Conservation (phyloP, 2,797 vertebrate genomes). For the Zenarchopterus dispar region DNA sequence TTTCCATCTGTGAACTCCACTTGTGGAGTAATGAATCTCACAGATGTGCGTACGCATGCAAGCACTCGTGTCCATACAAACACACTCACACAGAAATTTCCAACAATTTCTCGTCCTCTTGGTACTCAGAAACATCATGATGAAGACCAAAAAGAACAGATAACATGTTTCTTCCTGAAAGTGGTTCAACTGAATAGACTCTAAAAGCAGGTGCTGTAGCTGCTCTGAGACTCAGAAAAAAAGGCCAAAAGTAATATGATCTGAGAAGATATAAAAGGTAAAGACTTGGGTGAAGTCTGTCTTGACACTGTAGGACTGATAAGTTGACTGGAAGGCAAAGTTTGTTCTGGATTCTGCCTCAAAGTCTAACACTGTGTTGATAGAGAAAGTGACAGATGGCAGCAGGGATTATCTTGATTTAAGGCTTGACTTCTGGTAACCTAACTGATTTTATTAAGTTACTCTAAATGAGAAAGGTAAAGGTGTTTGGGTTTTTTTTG, state of each 20-base stretch:
- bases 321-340: slow-evolving; percentile 38
- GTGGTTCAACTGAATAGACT: slow-evolving; percentile 15
- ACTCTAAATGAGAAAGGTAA: too few relatives aligned
- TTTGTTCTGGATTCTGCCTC: slow-evolving; percentile 38
- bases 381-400: slow-evolving; percentile 10
- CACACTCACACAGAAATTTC: slow-evolving; percentile 27
- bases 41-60: slow-evolving; percentile 66
- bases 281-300: slow-evolving; percentile 37
- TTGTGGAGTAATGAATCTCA: slow-evolving; percentile 72
- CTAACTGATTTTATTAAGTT: too few relatives aligned
- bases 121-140: slow-evolving; percentile 46
- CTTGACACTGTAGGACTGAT: slow-evolving; percentile 36
- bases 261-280: slow-evolving; percentile 40
- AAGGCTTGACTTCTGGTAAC: too few relatives aligned
- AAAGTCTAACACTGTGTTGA: slow-evolving; percentile 13
- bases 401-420: background rate
- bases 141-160: slow-evolving; percentile 42
- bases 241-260: slow-evolving; percentile 42
- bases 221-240: slow-evolving; percentile 25
- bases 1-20: slow-evolving; percentile 76
- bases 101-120: slow-evolving; percentile 31
- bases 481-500: too few relatives aligned
- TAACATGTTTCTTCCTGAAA: slow-evolving; percentile 49
- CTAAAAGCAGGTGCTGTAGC: slow-evolving; percentile 58
- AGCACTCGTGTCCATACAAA: slow-evolving; percentile 2